Base-by-base conservation (phyloP, 2,888 invertebrate species). In the Lithophane socia region DNA sequence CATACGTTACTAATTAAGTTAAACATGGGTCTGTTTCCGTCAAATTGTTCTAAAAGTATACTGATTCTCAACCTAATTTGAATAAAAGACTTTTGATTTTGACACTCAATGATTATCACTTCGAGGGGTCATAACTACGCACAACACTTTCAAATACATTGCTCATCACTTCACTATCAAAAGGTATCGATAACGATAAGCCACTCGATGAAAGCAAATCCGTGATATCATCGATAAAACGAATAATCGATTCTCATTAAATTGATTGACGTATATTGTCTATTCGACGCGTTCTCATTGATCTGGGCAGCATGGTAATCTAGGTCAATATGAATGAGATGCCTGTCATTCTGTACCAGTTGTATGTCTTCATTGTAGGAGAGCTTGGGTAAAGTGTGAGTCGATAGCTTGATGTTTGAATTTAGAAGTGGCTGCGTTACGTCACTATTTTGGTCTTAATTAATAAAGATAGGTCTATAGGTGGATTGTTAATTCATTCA, bases 201-300 rank as follows among this genome's bases (percentile, higher is more conserved):
- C 56, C 64, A 68, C 70, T 79, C 60, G 63, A 74, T 73, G 71
- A 76, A 76, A 82, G 47, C 69, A 63, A 81, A 81, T 77, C 58
- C n/a, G 61, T 54, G 77, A 66, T 86, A 79, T 58, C 61, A 78
- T 60, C 64, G 82, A 86, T 82, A 85, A 83, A 74, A 64, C 75
- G 54, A 71, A 70, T 81, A 75, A 82, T 74, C 79, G 78, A 77
- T 73, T 75, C 75, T 76, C 64, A 79, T 84, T 86, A 79, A 69
- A 44, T 21, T 83, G 86, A 86, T 70, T 71, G 86, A 84, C 77
- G 74, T 67, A 47, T 61, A 73, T 72, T 85, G 77, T 81, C 65
- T 65, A 24, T 42, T 66, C 44, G 21, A 74, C 37, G 49, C 52
- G 42, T 69, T 65, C 52, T 70, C 67, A 86, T 83, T 73, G 76